Conservation (phyloP, 2,888 invertebrate genomes). For the Macaria liturata region DNA sequence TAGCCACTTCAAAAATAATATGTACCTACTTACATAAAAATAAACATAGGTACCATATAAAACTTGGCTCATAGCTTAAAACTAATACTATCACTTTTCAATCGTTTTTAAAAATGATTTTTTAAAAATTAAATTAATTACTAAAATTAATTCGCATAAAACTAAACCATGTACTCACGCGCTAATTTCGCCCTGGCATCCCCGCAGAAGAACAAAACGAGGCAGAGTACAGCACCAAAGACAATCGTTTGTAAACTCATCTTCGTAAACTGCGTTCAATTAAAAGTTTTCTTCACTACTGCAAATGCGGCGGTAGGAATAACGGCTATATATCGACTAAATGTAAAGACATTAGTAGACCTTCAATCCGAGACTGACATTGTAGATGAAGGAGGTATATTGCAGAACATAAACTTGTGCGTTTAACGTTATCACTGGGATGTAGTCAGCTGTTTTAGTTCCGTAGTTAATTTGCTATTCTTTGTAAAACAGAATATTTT, state of each 20-base stretch:
- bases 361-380: slow-evolving; percentile 47
- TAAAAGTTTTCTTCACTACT: slow-evolving; percentile 52
- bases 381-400: slow-evolving; percentile 28
- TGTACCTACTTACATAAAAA: too few species aligned
- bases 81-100: too few species aligned
- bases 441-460: too few species aligned
- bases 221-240: slow-evolving; percentile 43
- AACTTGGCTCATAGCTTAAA: too few species aligned
- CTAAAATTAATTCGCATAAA: too few species aligned
- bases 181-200: slow-evolving; percentile 57
- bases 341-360: slow-evolving; percentile 53
- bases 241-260: slow-evolving; percentile 50
- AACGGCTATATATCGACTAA: slow-evolving; percentile 66
- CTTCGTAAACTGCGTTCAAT: slow-evolving; percentile 48
- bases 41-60: too few species aligned
- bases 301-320: slow-evolving; percentile 43
- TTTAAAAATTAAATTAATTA: too few species aligned
- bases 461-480: too few species aligned
- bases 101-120: too few species aligned
- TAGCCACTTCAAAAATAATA: too few species aligned
- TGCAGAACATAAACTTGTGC: slow-evolving; percentile 8
- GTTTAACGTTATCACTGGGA: background rate
- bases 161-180: slow-evolving; percentile 52
- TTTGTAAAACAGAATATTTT: too few species aligned
- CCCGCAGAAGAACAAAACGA: slow-evolving; percentile 42